Evolutionary conservation across 2,888 invertebrate genomes (phyloP).

Genomic region (Venusia cambrica): DNA sequence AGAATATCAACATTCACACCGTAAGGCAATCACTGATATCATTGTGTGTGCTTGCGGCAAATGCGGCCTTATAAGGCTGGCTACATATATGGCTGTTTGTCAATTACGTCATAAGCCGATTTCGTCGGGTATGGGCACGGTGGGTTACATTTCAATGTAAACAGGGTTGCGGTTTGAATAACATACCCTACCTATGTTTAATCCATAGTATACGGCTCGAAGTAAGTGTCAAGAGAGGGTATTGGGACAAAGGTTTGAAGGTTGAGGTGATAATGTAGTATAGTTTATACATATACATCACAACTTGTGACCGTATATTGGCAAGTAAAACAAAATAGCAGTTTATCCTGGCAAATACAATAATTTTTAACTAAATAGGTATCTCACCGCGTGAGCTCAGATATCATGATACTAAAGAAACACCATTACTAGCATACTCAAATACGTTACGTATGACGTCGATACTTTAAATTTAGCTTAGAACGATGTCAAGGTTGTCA

Average conservation of each 20-base stretch:
- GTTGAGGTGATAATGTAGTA: not conserved
- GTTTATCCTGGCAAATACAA: too few species aligned
- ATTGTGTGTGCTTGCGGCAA: slow-evolving; percentile 15
- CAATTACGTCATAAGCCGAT: slow-evolving; percentile 24
- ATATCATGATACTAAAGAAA: too few species aligned
- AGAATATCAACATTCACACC: not conserved
- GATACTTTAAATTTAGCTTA: too few species aligned
- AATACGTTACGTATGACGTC: too few species aligned
- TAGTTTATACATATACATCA: too few species aligned
- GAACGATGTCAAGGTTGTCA: too few species aligned
- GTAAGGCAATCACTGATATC: slow-evolving; percentile 5
- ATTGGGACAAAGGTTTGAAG: slow-evolving; percentile 1
- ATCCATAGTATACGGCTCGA: slow-evolving; percentile 8
- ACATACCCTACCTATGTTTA: slow-evolving; percentile 14
- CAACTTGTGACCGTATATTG: too few species aligned
- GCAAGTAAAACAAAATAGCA: too few species aligned
- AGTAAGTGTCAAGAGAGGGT: slow-evolving; percentile 13
- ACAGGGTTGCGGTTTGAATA: slow-evolving; percentile 19
- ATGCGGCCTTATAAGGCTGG: slow-evolving; percentile 15
- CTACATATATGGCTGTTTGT: slow-evolving; percentile 19
- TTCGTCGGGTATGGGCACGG: slow-evolving; percentile 15
- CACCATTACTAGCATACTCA: too few species aligned
- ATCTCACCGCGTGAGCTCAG: too few species aligned
- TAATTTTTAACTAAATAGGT: too few species aligned
- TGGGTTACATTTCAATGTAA: slow-evolving; percentile 24